phyloP scores from a whole-genome alignment of 2,888 invertebrate species.

The Argynnis bischoffii region DNA sequence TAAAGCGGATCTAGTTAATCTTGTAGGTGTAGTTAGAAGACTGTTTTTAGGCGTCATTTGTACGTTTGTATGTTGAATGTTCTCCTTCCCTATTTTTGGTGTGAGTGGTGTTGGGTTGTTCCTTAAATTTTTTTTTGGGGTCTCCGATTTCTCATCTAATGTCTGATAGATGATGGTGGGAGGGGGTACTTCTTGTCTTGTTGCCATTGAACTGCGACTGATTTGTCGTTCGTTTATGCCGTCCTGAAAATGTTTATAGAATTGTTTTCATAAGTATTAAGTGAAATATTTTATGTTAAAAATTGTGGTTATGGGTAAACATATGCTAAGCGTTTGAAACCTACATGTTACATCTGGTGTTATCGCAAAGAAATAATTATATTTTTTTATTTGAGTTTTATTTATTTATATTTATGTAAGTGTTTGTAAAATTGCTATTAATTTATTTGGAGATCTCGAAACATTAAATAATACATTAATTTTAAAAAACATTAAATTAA shows the following conservation, averaged over 20 bases:
- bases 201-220: slow-evolving; percentile 79
- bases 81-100: slow-evolving; percentile 70
- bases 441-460: too few species aligned
- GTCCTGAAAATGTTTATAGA: slow-evolving; percentile 62
- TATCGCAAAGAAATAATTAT: not conserved
- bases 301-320: too few species aligned
- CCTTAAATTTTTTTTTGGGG: slow-evolving; percentile 62
- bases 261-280: too few species aligned
- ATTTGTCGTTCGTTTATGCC: slow-evolving; percentile 75
- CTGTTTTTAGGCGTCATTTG: slow-evolving; percentile 61
- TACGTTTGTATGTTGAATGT: slow-evolving; percentile 55
- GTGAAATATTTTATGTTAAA: too few species aligned
- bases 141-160: slow-evolving; percentile 47
- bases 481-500: too few species aligned
- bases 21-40: slow-evolving; percentile 61
- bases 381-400: not conserved
- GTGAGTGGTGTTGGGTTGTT: slow-evolving; percentile 55
- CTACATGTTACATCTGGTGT: too few species aligned
- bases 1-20: slow-evolving; percentile 67
- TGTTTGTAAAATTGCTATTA: too few species aligned
- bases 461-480: too few species aligned
- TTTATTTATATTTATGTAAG: too few species aligned
- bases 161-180: slow-evolving; percentile 49
- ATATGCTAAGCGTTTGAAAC: too few species aligned
- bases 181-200: slow-evolving; percentile 46